Conservation (phyloP, 2,888 invertebrate genomes). For the Carabus problematicus region DNA sequence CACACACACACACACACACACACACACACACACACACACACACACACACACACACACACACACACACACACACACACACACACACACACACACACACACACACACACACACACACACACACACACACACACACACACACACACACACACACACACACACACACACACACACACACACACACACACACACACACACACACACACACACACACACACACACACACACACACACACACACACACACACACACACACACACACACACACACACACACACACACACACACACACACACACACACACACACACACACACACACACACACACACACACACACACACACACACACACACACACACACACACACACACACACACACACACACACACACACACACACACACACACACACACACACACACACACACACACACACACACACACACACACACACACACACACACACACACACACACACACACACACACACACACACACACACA, state of each 20-base stretch:
- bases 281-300: not conserved
- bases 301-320: not conserved
- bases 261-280: not conserved
- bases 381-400: not conserved
- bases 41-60: not conserved
- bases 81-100: not conserved
- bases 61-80: not conserved
- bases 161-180: not conserved
- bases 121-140: not conserved
- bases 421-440: not conserved
- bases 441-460: not conserved
- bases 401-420: not conserved
- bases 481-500: not conserved
- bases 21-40: not conserved
- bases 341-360: not conserved
- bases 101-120: not conserved
- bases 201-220: not conserved
- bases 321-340: not conserved
- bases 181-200: not conserved
- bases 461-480: not conserved
- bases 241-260: not conserved
- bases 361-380: not conserved
- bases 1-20: not conserved
- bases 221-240: not conserved
- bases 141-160: not conserved